Evolutionary conservation across 2,113 vertebrate species (phyloP), one percentile per base, ranked within the genome.

Genomic region (Fulica atra): DNA sequence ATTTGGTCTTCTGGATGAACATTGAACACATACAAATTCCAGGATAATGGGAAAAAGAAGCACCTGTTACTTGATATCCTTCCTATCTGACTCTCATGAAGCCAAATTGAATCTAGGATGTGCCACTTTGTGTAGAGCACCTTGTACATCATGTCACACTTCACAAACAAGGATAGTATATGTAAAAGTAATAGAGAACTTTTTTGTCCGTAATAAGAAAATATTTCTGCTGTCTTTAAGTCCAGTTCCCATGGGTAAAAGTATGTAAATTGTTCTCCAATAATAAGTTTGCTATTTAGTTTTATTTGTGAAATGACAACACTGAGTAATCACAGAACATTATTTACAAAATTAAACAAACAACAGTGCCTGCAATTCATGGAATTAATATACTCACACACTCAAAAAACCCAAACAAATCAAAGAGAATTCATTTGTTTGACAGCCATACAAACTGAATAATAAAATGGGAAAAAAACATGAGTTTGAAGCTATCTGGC

Each of bases 331-430:
- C 74, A 71, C n/a, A 69, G 48, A 81, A 48, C 12, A 8, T 71
- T 91, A 48, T 94, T 94, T 85, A 53, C 57, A 40, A 73, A 92
- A 94, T 90, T 68, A 90, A 96, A 86, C 73, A 92, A 82, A 71
- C 79, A 68, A 50, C 51, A 74, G 42, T 73, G 73, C 70, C 48
- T 65, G 72, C 81, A 77, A 90, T 74, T 86, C 72, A 74, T 94
- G 68, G 76, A 81, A 89, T 88, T 91, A 72, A 79, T 82, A 79
- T 38, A 83, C 48, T 68, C 53, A 70, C 73, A 79, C n/a, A 13
- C 50, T 72, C 21, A 33, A 26, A 79, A 81, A 83, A 16, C 1
- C 13, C 63, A 83, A 80, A 96, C 60, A 91, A 86, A 92, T 81
- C 48, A 66, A 88, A 92, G 24, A 4, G 25, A 95, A 82, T 88